Base-by-base conservation (phyloP, 2,888 invertebrate species). In the Fissipunctia ypsillon region DNA sequence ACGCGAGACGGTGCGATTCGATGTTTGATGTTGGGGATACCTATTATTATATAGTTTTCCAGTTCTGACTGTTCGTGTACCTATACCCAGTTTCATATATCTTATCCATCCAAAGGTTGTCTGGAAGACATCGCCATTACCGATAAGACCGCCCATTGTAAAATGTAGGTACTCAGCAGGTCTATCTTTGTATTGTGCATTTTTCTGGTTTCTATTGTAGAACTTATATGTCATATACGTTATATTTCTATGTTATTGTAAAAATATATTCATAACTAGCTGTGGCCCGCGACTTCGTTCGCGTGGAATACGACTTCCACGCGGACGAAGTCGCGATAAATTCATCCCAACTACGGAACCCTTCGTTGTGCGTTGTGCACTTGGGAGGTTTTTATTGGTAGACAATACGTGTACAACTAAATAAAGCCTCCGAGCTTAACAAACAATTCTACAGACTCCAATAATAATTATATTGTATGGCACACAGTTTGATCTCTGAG, bases 81-180 rank as follows among this genome's bases (percentile, higher is more conserved):
- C 4, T 68, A 3, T 41, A 69, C 16, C 16, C n/a, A 59, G 12
- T 25, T 50, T 71, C 2, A n/a, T n/a, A 52, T 54, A 59, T 73
- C 50, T 73, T 74, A 74, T 65, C 65, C 14, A 43, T n/a, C 9
- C 16, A 35, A 73, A 74, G 66, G 74, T 74, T 45, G 74, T 74
- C 74, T 74, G 35, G 43, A 66, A 74, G 74, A 74, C 43, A 74
- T 66, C 35, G 4, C 9, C 0, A 38, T 1, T 50, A 38, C 22
- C 35, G 57, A 73, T 74, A 73, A 74, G 16, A 35, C 9, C 50
- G 16, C 9, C 14, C 14, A 50, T 35, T 59, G 10, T 50, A n/a
- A 12, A 50, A 50, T 2, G 22, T n/a, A 14, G n/a, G n/a, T n/a
- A n/a, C n/a, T n/a, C n/a, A n/a, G n/a, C n/a, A 35, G 31, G 6